A percentile compares a stretch with the other conserved stretches of the same genome.
Conservation (phyloP, 1,140 invertebrate species). For the Brachionus paranguensis region DNA sequence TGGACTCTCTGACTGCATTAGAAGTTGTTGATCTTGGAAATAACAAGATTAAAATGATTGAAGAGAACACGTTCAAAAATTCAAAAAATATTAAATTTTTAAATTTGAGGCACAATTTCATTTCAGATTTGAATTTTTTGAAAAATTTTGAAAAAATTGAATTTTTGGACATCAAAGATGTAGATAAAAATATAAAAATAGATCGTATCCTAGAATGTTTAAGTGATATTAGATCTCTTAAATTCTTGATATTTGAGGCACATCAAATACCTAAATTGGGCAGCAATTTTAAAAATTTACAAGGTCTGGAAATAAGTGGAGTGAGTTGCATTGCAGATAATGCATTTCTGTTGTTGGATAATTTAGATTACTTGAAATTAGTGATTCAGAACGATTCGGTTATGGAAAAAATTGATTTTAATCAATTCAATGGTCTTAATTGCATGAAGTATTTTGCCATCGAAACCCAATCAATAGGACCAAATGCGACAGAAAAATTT, state of each 20-base stretch:
- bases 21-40: background rate
- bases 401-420: background rate
- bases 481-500: background rate
- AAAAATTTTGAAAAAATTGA: background rate
- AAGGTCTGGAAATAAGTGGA: background rate
- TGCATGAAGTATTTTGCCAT: background rate
- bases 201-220: background rate
- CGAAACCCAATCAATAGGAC: background rate
- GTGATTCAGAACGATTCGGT: background rate
- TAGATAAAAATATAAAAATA: background rate
- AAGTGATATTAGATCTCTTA: background rate
- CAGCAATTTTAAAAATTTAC: background rate
- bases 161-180: background rate
- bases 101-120: background rate
- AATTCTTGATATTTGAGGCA: background rate
- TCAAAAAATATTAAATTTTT: slow-evolving; percentile 16
- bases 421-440: background rate
- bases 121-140: background rate
- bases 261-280: background rate
- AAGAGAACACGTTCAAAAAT: background rate
- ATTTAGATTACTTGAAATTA: background rate
- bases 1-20: background rate
- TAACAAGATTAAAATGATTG: background rate
- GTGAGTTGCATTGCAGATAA: background rate
- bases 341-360: background rate